Base-by-base conservation (phyloP, 2,113 vertebrate species). In the Sander vitreus region DNA sequence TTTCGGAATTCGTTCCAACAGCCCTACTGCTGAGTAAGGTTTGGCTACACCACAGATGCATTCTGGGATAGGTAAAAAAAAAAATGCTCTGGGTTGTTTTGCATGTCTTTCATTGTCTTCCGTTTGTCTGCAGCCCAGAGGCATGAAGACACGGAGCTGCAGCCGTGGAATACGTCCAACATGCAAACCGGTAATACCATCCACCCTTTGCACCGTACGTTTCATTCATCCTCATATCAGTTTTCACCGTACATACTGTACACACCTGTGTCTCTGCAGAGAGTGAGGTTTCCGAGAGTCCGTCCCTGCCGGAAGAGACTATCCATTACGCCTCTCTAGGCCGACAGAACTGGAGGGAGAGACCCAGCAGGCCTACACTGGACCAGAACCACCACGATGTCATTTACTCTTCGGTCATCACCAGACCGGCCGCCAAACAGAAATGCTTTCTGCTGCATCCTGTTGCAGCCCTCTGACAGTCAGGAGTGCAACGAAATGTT, bases 311-410 rank as follows among this genome's bases (percentile, higher is more conserved):
- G 2, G 84, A 90, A 33, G 87, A 87, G 27, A 68, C 10, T 1
- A 75, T 93, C 78, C 93, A 93, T 19, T 94, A 93, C 6, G 93
- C 92, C 33, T 93, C 89, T 48, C 88, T 94, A 74, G 91, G 91
- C 6, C 90, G 86, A 9, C 91, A 88, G 16, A 91, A 76, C 78
- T 94, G 93, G 93, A 91, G 54, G 63, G 84, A 89, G 30, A 2
- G 80, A 60, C 59, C 86, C 3, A 9, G n/a, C 60, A 65, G 64
- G 76, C 73, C 78, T 43, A 70, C 54, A 0, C 57, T 58, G 0
- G 83, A 84, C 9, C 73, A 43, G 47, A 57, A 73, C 50, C 78
- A 55, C 33, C 45, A 80, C 57, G 18, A 66, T 1, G 90, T 94
- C 33, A 90, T 94, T 84, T 93, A 93, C 67, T 92, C 92, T 0